Evolutionary conservation across 2,797 vertebrate species (phyloP), one percentile per base, ranked within the genome.

Genomic region (Pseudocheirus occidentalis): DNA sequence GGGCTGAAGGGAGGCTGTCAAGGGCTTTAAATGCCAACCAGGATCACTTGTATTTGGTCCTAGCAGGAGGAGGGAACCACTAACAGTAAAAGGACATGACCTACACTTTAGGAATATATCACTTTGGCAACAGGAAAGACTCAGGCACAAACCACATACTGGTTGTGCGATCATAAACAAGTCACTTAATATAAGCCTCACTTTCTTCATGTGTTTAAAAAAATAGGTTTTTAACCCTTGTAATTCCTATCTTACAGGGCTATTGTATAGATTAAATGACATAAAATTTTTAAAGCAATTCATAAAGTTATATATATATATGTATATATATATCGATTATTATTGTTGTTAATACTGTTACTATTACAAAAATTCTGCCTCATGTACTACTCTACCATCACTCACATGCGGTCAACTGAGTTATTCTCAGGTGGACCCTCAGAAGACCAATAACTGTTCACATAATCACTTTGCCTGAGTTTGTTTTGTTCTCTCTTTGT

Each of bases 321-420:
- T 54, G 12, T 46, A 46, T 50, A 50, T 46, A 27, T 24, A 27
- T 46, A 1, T 87, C 40, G 27, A 18, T 87, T 50, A 50, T 27
- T 81, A 34, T 62, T 34, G 27, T 24, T 81, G 9, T 27, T 81
- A 10, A 81, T 87, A 87, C 27, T 27, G 21, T 11, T 87, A 50
- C 46, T 46, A 81, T 50, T 50, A 27, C 9, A 46, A 87, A 46
- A 46, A 27, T 46, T 50, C 62, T 87, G 40, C 40, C 13, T 87
- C 21, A 46, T 6, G 92, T 93, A 91, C 55, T 95, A 96, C 87
- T 96, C 91, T 93, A 91, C 50, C 24, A 50, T 95, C 93, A 95
- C 46, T 46, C 34, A 95, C 90, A 95, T 93, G 95, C 96, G 96
- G 92, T 66, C 52, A 87, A 91, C 62, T 94, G 89, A 93, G 93